phyloP scores from a whole-genome alignment of 2,113 vertebrate species.

The Prinia subflava region DNA sequence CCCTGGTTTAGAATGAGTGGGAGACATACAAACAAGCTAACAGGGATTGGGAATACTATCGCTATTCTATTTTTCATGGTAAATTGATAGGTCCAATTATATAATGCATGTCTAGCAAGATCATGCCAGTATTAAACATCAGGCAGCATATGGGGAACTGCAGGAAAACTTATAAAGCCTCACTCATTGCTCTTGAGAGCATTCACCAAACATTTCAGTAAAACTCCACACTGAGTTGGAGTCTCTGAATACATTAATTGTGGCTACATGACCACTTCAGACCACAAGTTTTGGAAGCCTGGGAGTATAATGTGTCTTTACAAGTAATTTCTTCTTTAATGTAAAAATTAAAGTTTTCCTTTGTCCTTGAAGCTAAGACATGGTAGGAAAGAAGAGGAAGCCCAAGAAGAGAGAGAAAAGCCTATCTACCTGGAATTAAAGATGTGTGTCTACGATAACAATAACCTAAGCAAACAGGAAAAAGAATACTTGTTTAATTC shows the following conservation, averaged over 20 bases:
- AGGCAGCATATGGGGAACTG: background rate
- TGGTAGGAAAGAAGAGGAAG: background rate
- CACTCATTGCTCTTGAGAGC: background rate
- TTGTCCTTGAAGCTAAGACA: background rate
- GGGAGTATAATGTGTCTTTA: background rate
- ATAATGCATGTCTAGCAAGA: background rate
- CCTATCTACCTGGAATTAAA: background rate
- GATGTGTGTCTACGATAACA: background rate
- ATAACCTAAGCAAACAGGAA: background rate
- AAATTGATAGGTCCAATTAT: background rate
- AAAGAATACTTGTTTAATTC: background rate
- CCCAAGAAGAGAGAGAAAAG: background rate
- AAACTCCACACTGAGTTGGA: background rate
- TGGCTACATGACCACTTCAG: background rate
- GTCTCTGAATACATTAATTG: background rate
- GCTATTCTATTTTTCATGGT: background rate
- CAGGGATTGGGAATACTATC: background rate
- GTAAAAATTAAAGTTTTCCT: background rate
- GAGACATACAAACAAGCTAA: background rate
- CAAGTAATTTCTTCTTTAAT: background rate
- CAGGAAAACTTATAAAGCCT: background rate
- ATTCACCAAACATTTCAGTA: background rate
- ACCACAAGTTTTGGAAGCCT: background rate
- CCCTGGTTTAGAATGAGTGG: background rate
- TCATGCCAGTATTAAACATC: background rate